Conservation (phyloP, 53 echinoderm and acorn worm genomes). For the Luidia sarsii region DNA sequence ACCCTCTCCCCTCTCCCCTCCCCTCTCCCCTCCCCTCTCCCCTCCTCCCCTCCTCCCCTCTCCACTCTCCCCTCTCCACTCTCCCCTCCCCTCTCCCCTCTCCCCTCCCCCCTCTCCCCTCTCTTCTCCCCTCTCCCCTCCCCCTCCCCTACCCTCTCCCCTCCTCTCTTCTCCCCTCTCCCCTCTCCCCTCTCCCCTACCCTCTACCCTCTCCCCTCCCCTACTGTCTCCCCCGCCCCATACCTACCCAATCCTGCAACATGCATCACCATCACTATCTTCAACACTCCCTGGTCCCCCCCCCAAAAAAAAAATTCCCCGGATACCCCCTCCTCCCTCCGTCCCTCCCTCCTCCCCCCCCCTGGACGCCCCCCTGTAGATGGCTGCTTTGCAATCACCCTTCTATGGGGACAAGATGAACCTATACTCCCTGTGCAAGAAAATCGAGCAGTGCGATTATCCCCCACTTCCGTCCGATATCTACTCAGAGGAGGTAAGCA, state of each 20-base stretch:
- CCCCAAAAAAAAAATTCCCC: no score
- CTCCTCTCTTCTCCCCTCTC: background rate
- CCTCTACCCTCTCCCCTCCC: slow-evolving; percentile 7
- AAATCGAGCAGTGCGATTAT: slow-evolving; percentile 99
- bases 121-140: background rate
- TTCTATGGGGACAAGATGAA: slow-evolving; percentile 99
- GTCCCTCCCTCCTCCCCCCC: background rate
- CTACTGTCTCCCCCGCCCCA: no score
- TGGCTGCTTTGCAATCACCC: slow-evolving; percentile 99
- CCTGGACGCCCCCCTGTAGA: slow-evolving; percentile 63
- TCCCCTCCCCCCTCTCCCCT: no score
- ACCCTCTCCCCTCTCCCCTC: no score
- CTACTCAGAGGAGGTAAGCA: slow-evolving; percentile 93
- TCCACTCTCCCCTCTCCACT: no score
- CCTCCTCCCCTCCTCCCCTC: no score
- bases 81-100: slow-evolving; percentile 1
- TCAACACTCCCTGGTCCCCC: background rate
- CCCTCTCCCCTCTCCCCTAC: slow-evolving; percentile 3
- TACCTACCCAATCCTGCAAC: no score
- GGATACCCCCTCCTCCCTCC: slow-evolving; percentile 6
- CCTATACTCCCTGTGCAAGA: slow-evolving; percentile 98
- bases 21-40: no score
- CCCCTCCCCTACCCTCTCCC: slow-evolving; percentile 11
- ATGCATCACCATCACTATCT: no score
- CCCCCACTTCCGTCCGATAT: slow-evolving; percentile 97